Percentiles rank a stretch among this genome's conserved stretches.
These are phyloP conservation scores for Acleris laterana DNA, from an alignment of 2,888 invertebrate species.

Conservation along the genomic window DNA sequence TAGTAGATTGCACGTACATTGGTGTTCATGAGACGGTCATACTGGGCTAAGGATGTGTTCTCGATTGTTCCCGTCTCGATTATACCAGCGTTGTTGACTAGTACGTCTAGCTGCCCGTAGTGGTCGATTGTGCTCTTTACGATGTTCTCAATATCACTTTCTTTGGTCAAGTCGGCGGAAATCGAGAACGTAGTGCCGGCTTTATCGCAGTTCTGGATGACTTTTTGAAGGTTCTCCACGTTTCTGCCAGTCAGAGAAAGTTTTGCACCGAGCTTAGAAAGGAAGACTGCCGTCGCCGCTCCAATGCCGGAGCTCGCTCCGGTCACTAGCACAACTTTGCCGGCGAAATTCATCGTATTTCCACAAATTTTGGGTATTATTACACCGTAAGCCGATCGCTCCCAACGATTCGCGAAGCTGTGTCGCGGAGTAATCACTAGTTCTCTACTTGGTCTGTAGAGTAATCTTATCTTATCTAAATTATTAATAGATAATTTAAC, in stretches of 20 bases:
- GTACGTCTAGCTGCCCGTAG: constrained; percentile 91
- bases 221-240: constrained; percentile 83
- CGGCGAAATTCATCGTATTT: constrained; percentile 83
- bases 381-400: constrained; percentile 7
- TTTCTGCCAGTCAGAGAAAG: constrained; percentile 90
- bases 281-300: constrained; percentile 90
- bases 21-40: constrained; percentile 94
- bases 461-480: constrained; percentile 51
- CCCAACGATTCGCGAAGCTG: constrained; percentile 7
- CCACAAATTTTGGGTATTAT: constrained; percentile 6
- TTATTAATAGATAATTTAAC: constrained; percentile 45
- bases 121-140: constrained; percentile 89
- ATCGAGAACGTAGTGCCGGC: constrained; percentile 82
- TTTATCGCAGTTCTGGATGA: constrained; percentile 69
- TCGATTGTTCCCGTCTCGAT: constrained; percentile 93
- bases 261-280: constrained; percentile 90
- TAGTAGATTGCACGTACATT: constrained; percentile 94
- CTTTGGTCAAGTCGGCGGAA: constrained; percentile 89
- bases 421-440: too few relatives aligned
- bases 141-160: constrained; percentile 88
- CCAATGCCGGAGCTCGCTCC: constrained; percentile 95
- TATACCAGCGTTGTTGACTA: constrained; percentile 96
- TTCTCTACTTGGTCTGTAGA: too few relatives aligned
- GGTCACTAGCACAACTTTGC: constrained; percentile 90
- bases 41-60: constrained; percentile 93